Evolutionary conservation across 2,797 vertebrate species (phyloP).

Genomic region (Halcyon badia): DNA sequence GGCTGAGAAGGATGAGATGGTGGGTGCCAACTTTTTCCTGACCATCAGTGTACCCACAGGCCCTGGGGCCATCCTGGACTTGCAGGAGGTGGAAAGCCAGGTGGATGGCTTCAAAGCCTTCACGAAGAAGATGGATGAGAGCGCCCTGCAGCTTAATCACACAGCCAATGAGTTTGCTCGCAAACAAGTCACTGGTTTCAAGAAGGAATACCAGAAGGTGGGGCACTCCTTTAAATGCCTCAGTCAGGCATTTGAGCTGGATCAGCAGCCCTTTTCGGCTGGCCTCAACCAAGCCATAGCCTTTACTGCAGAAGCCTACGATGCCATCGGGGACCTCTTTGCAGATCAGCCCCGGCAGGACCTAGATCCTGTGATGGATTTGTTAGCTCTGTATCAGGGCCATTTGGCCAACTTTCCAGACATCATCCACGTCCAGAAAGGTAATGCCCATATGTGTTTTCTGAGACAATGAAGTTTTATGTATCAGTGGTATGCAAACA

Average conservation of each 20-base stretch:
- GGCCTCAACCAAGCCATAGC: constrained; percentile 95
- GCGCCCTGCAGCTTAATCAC: constrained; percentile 91
- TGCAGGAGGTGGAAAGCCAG: constrained; percentile 96
- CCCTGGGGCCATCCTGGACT: constrained; percentile 84
- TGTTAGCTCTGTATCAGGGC: constrained; percentile 95
- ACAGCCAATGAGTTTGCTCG: constrained; percentile 92
- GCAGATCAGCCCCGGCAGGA: constrained; percentile 95
- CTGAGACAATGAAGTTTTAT: not conserved
- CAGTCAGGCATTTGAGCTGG: constrained; percentile 95
- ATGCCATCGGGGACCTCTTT: constrained; percentile 94
- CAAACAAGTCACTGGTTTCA: constrained; percentile 96
- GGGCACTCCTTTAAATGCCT: constrained; percentile 93
- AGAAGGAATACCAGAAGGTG: constrained; percentile 98
- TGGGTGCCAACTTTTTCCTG: constrained; percentile 97
- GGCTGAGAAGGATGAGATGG: constrained; percentile 97
- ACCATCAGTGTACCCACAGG: constrained; percentile 90
- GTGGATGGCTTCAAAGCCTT: constrained; percentile 95
- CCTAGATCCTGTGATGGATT: constrained; percentile 94
- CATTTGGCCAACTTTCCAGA: constrained; percentile 98
- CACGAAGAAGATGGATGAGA: constrained; percentile 97
- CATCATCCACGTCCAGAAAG: constrained; percentile 99
- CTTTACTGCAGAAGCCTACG: constrained; percentile 94
- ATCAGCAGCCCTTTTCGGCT: constrained; percentile 92
- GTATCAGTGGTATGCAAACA: not conserved
- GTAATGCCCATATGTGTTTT: constrained; percentile 76